Percentiles rank a stretch among this genome's conserved stretches.
Evolutionary conservation across 2,113 vertebrate genomes (phyloP).

Genomic region (Siniperca chuatsi): DNA sequence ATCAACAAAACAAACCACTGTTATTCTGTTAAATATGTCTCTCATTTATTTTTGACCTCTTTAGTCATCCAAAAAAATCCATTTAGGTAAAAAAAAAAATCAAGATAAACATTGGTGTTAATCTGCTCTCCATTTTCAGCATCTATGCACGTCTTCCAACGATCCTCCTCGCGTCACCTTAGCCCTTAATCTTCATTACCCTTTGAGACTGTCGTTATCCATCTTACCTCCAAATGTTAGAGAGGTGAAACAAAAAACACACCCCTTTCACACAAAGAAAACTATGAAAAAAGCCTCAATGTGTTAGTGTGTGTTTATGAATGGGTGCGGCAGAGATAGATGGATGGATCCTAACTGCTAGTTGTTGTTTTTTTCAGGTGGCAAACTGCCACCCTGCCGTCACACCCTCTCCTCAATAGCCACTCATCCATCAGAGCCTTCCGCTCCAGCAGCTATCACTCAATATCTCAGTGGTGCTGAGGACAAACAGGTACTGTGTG

Average conservation of each 20-base stretch:
- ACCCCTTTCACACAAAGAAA: not conserved
- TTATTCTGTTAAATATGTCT: not conserved
- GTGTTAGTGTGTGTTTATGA: slow-evolving; percentile 41
- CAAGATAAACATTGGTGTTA: not conserved
- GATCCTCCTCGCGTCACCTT: slow-evolving; percentile 1
- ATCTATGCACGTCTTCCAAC: slow-evolving; percentile 8
- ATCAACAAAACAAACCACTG: not conserved
- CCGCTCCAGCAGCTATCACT: slow-evolving; percentile 73
- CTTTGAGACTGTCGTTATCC: not conserved
- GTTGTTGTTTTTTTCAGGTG: slow-evolving; percentile 25
- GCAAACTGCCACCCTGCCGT: slow-evolving; percentile 64
- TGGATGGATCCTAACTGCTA: slow-evolving; percentile 39
- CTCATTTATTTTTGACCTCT: slow-evolving; percentile 10
- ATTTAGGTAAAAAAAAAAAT: not conserved
- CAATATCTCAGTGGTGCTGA: slow-evolving; percentile 68
- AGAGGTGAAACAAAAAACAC: slow-evolving; percentile 16
- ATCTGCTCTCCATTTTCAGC: slow-evolving; percentile 34
- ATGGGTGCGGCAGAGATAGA: slow-evolving; percentile 43
- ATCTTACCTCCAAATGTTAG: not conserved
- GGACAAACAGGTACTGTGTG: slow-evolving; percentile 56
- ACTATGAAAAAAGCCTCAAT: not conserved
- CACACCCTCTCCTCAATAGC: slow-evolving; percentile 59
- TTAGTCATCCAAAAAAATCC: not conserved
- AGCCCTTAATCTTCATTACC: slow-evolving; percentile 19
- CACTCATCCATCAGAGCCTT: slow-evolving; percentile 71